Conservation (phyloP, 2,113 vertebrate species). For the Gila orcuttii region DNA sequence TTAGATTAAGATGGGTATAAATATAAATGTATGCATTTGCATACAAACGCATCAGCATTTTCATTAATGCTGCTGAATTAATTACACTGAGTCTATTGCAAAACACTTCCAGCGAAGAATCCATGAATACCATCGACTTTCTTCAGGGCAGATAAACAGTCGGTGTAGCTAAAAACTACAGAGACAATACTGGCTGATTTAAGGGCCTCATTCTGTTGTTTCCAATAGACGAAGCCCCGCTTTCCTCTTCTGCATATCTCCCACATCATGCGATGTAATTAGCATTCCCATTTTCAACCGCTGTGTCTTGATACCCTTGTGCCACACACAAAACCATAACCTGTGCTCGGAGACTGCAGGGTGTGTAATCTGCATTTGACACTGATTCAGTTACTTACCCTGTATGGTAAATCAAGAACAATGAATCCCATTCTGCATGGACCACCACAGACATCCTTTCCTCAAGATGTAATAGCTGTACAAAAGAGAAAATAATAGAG, state of each 20-base stretch:
- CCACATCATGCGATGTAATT: conserved; percentile 43
- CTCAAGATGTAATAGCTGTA: neutral
- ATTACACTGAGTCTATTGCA: conserved; percentile 3
- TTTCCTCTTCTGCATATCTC: conserved; percentile 20
- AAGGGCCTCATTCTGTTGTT: conserved; percentile 29
- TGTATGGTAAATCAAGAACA: conserved; percentile 28
- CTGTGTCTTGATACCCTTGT: conserved; percentile 20
- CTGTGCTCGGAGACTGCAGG: conserved; percentile 54
- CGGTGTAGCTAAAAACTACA: conserved; percentile 35
- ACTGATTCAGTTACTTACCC: conserved; percentile 30
- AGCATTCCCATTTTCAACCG: conserved; percentile 51
- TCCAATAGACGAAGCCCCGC: neutral
- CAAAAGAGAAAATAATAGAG: conserved; percentile 34
- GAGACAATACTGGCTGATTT: conserved; percentile 43
- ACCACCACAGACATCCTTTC: neutral
- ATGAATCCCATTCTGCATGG: conserved; percentile 24
- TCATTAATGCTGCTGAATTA: conserved; percentile 29
- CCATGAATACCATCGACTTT: conserved; percentile 30
- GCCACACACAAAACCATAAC: conserved; percentile 33
- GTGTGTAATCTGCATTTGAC: conserved; percentile 58
- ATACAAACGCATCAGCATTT: conserved; percentile 31
- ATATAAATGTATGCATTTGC: neutral
- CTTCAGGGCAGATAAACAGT: conserved; percentile 17
- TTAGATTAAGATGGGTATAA: neutral
- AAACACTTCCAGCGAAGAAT: conserved; percentile 26